Percentiles rank a stretch among this genome's conserved stretches.
Conservation (phyloP, 2,797 vertebrate species). For the Poeciliopsis presidionis region DNA sequence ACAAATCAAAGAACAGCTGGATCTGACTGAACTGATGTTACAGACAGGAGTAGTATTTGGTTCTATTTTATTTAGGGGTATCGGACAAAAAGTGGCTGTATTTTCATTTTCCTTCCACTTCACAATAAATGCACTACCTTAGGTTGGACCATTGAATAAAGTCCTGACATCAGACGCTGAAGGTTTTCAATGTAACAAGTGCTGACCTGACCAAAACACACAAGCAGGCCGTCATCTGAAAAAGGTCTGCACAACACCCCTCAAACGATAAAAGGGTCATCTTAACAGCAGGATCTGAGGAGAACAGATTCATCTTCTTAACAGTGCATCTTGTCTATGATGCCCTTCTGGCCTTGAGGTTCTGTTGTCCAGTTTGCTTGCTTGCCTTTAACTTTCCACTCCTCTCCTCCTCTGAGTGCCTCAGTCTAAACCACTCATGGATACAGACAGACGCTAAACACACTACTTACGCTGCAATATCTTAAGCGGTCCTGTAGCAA, state of each 20-base stretch:
- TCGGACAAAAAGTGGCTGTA: background rate
- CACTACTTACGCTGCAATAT: conserved; percentile 18
- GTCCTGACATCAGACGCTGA: background rate
- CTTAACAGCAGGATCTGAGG: conserved; percentile 8
- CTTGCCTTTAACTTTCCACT: background rate
- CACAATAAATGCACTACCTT: background rate
- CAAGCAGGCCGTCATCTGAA: conserved; percentile 12
- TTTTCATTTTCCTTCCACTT: too few relatives aligned
- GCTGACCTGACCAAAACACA: background rate
- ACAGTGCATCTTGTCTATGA: background rate
- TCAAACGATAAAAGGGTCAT: conserved; percentile 33
- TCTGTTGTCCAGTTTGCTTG: conserved; percentile 4
- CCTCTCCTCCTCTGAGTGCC: background rate
- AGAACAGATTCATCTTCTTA: background rate
- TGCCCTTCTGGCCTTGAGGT: conserved; percentile 10
- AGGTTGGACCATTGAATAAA: background rate
- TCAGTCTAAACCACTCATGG: conserved; percentile 1
- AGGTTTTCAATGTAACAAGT: background rate
- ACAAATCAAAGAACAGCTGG: background rate
- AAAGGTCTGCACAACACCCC: conserved; percentile 11
- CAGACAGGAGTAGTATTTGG: background rate
- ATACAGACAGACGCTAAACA: background rate
- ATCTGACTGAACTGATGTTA: background rate
- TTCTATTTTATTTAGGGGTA: background rate
- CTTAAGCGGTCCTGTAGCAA: conserved; percentile 31